Evolutionary conservation across 2,797 vertebrate species (phyloP).

Genomic region (Ctenopoma kingsleyae): DNA sequence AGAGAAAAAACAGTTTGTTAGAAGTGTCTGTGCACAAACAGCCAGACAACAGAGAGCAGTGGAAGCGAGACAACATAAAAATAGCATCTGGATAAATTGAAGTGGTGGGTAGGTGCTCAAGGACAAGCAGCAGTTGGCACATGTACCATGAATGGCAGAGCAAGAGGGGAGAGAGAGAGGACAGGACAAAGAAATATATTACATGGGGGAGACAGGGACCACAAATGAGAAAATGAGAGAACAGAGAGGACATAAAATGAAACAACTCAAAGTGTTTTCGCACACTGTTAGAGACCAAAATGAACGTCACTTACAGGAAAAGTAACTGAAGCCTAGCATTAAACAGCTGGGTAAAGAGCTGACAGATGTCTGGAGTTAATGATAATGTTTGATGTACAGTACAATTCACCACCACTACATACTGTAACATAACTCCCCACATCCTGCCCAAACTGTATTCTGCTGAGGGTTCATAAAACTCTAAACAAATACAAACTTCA

Average conservation of each 20-base stretch:
- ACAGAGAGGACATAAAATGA: background rate
- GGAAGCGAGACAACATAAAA: slow-evolving; percentile 61
- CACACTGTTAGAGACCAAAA: slow-evolving; percentile 10
- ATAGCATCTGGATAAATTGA: slow-evolving; percentile 67
- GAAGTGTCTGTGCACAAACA: slow-evolving; percentile 22
- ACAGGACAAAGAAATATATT: slow-evolving; percentile 7
- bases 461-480: background rate
- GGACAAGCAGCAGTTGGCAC: slow-evolving; percentile 51
- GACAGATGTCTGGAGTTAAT: slow-evolving; percentile 47
- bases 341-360: slow-evolving; percentile 37
- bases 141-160: slow-evolving; percentile 10
- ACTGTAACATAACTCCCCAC: slow-evolving; percentile 1
- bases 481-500: background rate
- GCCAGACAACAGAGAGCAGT: slow-evolving; percentile 27
- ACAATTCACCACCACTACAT: slow-evolving; percentile 28
- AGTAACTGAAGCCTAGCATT: slow-evolving; percentile 20
- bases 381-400: slow-evolving; percentile 40
- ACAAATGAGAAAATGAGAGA: background rate
- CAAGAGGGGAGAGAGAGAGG: slow-evolving; percentile 7
- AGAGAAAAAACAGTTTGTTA: slow-evolving; percentile 62
- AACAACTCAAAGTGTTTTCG: background rate
- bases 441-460: background rate
- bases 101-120: slow-evolving; percentile 42
- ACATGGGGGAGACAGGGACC: background rate
- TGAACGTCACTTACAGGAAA: slow-evolving; percentile 9